These are phyloP conservation scores for Rostratula benghalensis DNA, from an alignment of 2,113 vertebrate species.

Conservation along the genomic window DNA sequence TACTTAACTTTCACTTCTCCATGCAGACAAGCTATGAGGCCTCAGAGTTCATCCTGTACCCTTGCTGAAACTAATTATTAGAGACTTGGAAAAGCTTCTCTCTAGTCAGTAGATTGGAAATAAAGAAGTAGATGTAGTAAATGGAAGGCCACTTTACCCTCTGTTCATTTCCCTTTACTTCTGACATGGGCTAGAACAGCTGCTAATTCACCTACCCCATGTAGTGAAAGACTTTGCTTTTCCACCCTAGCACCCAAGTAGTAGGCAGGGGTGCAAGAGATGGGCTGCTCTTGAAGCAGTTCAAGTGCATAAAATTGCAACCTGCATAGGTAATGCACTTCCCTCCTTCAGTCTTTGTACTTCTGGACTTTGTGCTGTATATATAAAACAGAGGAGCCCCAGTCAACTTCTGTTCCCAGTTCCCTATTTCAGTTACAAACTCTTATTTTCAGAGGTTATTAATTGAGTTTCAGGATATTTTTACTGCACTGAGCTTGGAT, in stretches of 20 bases:
- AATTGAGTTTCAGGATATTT: not conserved
- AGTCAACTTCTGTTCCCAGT: not conserved
- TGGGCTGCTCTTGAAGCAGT: not conserved
- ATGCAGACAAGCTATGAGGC: not conserved
- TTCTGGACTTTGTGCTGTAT: not conserved
- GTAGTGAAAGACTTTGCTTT: not conserved
- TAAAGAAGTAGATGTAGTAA: not conserved
- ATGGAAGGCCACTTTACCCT: not conserved
- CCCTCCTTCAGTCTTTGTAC: not conserved
- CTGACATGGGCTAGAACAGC: rapidly evolving
- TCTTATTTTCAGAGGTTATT: not conserved
- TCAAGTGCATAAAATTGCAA: not conserved
- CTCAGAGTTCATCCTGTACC: not conserved
- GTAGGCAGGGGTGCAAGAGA: not conserved
- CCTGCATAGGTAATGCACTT: not conserved
- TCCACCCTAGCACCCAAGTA: not conserved
- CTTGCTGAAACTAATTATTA: not conserved
- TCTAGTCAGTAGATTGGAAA: not conserved
- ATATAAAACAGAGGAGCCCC: not conserved
- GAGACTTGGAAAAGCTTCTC: not conserved
- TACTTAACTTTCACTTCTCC: constrained; percentile 1
- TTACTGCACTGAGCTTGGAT: not conserved
- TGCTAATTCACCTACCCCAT: not conserved
- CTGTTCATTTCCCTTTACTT: not conserved
- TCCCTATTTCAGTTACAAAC: not conserved